Evolutionary conservation across 2,888 invertebrate species (phyloP).

Genomic region (Tanytarsus gracilentus): DNA sequence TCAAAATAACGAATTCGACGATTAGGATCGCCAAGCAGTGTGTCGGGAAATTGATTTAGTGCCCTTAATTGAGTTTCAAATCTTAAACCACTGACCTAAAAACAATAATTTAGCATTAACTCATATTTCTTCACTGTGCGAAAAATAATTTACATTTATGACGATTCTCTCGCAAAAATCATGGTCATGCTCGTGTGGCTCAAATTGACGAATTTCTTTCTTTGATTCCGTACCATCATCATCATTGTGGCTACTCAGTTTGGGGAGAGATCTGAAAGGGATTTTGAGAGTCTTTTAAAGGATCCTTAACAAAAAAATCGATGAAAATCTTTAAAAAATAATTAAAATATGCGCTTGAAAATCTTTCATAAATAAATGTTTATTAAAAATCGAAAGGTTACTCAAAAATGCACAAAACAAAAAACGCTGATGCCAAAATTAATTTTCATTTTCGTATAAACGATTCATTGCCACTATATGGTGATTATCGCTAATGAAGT

Average conservation of each 20-base stretch:
- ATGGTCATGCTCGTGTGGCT: slow-evolving; percentile 95
- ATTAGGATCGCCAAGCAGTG: slow-evolving; percentile 89
- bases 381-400: too few species aligned
- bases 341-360: too few species aligned
- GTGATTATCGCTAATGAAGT: too few species aligned
- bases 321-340: too few species aligned
- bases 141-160: slow-evolving; percentile 73
- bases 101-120: slow-evolving; percentile 15
- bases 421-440: too few species aligned
- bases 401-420: too few species aligned
- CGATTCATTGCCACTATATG: too few species aligned
- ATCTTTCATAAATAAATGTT: too few species aligned
- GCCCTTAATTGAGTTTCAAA: slow-evolving; percentile 98
- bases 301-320: too few species aligned
- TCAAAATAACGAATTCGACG: slow-evolving; percentile 96
- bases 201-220: slow-evolving; percentile 86
- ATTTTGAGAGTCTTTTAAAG: too few species aligned
- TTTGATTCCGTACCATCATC: slow-evolving; percentile 86
- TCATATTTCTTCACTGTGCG: neutral
- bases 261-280: slow-evolving; percentile 91
- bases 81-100: slow-evolving; percentile 88
- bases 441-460: too few species aligned
- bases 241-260: slow-evolving; percentile 90
- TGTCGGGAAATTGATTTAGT: slow-evolving; percentile 97
- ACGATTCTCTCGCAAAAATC: slow-evolving; percentile 94